phyloP scores from a whole-genome alignment of 2,113 vertebrate species.

The Carlito syrichta region DNA sequence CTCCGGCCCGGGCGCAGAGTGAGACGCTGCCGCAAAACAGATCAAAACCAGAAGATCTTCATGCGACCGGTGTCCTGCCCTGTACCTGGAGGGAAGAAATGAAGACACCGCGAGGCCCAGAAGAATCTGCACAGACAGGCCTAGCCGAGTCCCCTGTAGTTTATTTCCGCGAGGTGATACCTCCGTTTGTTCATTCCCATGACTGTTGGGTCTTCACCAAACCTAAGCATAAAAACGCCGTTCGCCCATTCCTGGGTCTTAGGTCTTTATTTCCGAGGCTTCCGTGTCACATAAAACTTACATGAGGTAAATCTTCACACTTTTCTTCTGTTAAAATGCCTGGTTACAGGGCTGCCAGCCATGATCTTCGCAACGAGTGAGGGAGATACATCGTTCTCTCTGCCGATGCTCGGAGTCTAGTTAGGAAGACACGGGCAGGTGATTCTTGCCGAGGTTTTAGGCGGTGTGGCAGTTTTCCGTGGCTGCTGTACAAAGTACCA shows the following conservation, averaged over 20 bases:
- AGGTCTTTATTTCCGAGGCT: not conserved
- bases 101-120: not conserved
- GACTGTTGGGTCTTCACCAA: not conserved
- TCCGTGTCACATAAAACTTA: not conserved
- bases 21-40: too few species aligned
- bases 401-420: not conserved
- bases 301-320: not conserved
- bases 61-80: not conserved
- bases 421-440: not conserved
- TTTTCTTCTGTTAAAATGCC: not conserved
- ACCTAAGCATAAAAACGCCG: not conserved
- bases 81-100: not conserved
- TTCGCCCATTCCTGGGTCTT: not conserved
- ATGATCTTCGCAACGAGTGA: not conserved
- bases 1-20: too few species aligned
- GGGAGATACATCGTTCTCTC: not conserved
- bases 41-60: too few species aligned
- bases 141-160: not conserved
- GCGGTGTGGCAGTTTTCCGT: not conserved
- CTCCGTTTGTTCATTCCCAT: not conserved
- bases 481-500: not conserved
- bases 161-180: too few species aligned
- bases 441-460: not conserved
- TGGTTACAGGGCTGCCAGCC: not conserved
- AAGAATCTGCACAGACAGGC: not conserved